These are phyloP conservation scores for Sebastes baramenuke DNA, from an alignment of 2,797 vertebrate genomes.

Conservation along the genomic window DNA sequence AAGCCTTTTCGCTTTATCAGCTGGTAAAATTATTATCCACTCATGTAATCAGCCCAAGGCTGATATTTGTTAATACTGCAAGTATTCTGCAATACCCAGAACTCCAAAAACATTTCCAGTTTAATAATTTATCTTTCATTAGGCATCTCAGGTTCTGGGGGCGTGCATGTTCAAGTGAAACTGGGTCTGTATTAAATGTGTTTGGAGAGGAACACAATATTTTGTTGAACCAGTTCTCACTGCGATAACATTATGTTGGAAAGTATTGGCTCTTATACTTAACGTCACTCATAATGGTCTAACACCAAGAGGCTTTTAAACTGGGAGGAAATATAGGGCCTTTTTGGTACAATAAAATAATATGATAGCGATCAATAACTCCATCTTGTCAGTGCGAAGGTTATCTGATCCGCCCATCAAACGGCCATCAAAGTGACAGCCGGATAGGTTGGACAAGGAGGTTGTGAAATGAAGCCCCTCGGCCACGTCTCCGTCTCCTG, in stretches of 20 bases:
- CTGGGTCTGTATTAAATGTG: slow-evolving; percentile 52
- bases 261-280: slow-evolving; percentile 20
- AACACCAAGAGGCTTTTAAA: slow-evolving; percentile 44
- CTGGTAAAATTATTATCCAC: slow-evolving; percentile 4
- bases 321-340: slow-evolving; percentile 23
- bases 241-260: slow-evolving; percentile 35
- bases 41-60: neutral
- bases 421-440: slow-evolving; percentile 24
- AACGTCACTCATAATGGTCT: slow-evolving; percentile 19
- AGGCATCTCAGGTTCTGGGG: slow-evolving; percentile 43
- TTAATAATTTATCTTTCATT: slow-evolving; percentile 67
- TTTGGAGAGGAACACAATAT: slow-evolving; percentile 65
- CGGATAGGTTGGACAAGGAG: slow-evolving; percentile 13
- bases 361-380: slow-evolving; percentile 31
- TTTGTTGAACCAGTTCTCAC: slow-evolving; percentile 37
- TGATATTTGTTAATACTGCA: slow-evolving; percentile 36
- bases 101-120: slow-evolving; percentile 41
- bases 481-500: neutral
- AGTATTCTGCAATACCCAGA: slow-evolving; percentile 23
- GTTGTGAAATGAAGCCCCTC: slow-evolving; percentile 29
- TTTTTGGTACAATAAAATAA: slow-evolving; percentile 39
- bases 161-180: slow-evolving; percentile 47
- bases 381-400: slow-evolving; percentile 11
- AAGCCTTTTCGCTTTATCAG: neutral
- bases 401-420: slow-evolving; percentile 36